Conservation (phyloP, 2,113 vertebrate genomes). For the Hymenochirus boettgeri region DNA sequence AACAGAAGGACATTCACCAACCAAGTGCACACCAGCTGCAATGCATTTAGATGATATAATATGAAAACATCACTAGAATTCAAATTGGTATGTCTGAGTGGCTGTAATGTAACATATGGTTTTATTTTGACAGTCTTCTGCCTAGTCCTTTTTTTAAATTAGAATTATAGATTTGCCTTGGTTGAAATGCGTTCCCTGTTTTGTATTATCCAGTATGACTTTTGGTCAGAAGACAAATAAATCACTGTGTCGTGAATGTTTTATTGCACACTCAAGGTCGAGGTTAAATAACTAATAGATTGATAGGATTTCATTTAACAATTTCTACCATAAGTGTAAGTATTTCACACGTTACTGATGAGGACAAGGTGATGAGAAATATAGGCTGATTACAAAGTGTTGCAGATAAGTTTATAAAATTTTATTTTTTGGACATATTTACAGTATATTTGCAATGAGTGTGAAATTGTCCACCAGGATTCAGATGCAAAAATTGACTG, state of each 20-base stretch:
- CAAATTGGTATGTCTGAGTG: too few relatives aligned
- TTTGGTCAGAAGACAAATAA: slow-evolving; percentile 30
- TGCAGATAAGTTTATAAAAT: slow-evolving; percentile 19
- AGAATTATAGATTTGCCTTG: slow-evolving; percentile 26
- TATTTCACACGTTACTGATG: slow-evolving; percentile 10
- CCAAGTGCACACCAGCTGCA: too few relatives aligned
- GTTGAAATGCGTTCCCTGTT: slow-evolving; percentile 29
- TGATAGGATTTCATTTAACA: slow-evolving; percentile 29
- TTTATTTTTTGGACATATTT: too few relatives aligned
- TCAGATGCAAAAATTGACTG: too few relatives aligned
- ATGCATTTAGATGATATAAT: too few relatives aligned
- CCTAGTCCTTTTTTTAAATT: slow-evolving; percentile 12
- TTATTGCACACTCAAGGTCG: slow-evolving; percentile 15
- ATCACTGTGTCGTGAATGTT: slow-evolving; percentile 31
- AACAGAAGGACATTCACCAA: slow-evolving; percentile 2
- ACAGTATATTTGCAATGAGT: too few relatives aligned
- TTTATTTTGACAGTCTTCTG: slow-evolving; percentile 34
- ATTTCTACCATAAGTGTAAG: slow-evolving; percentile 8
- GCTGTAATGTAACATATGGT: slow-evolving; percentile 40
- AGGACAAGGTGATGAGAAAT: slow-evolving; percentile 32
- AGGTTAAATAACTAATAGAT: slow-evolving; percentile 28
- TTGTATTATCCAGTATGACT: slow-evolving; percentile 33
- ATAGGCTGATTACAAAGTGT: slow-evolving; percentile 21
- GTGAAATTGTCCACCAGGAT: too few relatives aligned
- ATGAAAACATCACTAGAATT: too few relatives aligned